Base-by-base conservation (phyloP, 2,797 vertebrate genomes). In the Gobio occitaniae region DNA sequence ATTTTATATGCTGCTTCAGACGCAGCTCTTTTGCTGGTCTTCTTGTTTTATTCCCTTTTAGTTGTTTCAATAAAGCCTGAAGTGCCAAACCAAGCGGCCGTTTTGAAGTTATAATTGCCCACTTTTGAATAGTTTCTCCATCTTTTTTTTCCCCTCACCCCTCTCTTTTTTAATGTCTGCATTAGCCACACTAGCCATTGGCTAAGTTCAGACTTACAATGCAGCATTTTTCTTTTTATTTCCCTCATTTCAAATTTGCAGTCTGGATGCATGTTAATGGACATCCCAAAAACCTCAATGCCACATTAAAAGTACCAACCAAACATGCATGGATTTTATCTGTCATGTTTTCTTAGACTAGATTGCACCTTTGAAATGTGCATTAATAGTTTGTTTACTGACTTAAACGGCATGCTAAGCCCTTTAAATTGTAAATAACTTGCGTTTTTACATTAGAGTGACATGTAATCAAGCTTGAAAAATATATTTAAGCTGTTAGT, bases 91-190 rank as follows among this genome's bases (percentile, higher is more conserved):
- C 89, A 88, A 84, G 87, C 77, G 83, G 89, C 63, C 84, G 86
- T 90, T 94, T 93, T 94, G 91, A 94, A 93, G 93, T 93, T 92
- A 92, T 93, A 94, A 93, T 94, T 93, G 91, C 90, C 92, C 90
- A 90, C 89, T 92, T 93, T 93, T 90, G 90, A 91, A 86, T 90
- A 79, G 87, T 83, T 86, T 54, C 17, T 13, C 41, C 9, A 4
- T 29, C 7, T 59, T 32, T 9, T 29, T 47, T 32, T 65, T 6
- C 50, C 32, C 32, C 32, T 19, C 32, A 13, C 38, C 11, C 36
- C 16, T 41, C 12, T 15, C 44, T 19, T 9, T 36, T 71, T 72
- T 75, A 32, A 75, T 75, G 44, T 48, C 25, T 63, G 19, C 29
- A 65, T 63, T 65, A 75, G 44, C 19, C 56, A 21, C 50, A 29